These are phyloP conservation scores for Heliconius sara DNA, from an alignment of 2,888 invertebrate genomes.

Conservation along the genomic window DNA sequence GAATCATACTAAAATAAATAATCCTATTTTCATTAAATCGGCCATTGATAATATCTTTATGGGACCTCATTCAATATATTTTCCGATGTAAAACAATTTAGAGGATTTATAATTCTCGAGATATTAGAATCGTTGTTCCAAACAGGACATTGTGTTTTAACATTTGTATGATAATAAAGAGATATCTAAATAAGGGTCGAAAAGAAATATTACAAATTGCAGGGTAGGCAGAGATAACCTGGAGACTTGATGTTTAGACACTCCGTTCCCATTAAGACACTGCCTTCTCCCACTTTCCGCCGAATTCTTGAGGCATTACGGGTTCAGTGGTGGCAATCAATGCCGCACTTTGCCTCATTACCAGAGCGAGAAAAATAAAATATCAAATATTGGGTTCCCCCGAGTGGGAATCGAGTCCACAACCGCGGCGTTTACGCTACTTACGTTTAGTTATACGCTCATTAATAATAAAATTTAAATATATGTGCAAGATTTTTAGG, in stretches of 20 bases:
- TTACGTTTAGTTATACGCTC: too few species aligned
- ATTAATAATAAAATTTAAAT: too few species aligned
- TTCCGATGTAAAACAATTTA: conserved; percentile 37
- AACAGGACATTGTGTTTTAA: not conserved
- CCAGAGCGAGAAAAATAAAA: not conserved
- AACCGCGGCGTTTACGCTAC: not conserved
- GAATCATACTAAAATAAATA: not conserved
- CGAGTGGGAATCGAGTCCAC: not conserved
- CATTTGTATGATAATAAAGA: not conserved
- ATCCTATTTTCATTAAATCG: conserved; percentile 25
- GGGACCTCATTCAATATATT: conserved; percentile 26
- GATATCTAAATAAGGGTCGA: not conserved
- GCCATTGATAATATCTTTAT: conserved; percentile 20
- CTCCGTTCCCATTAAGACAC: not conserved
- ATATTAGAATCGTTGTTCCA: conserved; percentile 32
- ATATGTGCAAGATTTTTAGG: too few species aligned
- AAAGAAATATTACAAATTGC: not conserved
- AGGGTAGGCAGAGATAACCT: not conserved
- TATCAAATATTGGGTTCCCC: not conserved
- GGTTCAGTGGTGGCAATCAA: not conserved
- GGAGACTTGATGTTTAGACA: not conserved
- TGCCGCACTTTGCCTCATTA: not conserved
- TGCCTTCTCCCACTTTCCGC: not conserved
- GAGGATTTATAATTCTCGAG: conserved; percentile 33
- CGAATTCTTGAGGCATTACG: not conserved